phyloP scores from a whole-genome alignment of 2,113 vertebrate species.

The Rynchops niger region DNA sequence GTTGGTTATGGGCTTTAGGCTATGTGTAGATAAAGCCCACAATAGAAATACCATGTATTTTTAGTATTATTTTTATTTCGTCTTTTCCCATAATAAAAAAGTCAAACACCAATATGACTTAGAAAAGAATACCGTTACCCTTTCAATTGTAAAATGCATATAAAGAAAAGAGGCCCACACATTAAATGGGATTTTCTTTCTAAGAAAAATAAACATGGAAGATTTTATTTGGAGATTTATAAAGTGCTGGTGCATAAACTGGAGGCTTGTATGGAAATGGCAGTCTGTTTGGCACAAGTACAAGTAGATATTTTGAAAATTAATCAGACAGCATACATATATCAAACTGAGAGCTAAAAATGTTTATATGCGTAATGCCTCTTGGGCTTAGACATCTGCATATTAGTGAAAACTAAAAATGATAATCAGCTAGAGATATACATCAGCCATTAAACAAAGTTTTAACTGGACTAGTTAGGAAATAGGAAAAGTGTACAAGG shows the following conservation, averaged over 20 bases:
- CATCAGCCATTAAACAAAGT: not conserved
- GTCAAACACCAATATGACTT: not conserved
- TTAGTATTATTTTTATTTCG: not conserved
- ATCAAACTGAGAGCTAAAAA: conserved; percentile 1
- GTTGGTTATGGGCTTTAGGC: not conserved
- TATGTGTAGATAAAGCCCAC: not conserved
- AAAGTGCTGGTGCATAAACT: not conserved
- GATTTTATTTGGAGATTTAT: conserved; percentile 40
- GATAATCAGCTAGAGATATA: not conserved
- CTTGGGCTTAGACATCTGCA: not conserved
- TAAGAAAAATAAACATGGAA: conserved; percentile 16
- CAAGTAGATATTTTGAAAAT: conserved; percentile 22
- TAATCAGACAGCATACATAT: not conserved
- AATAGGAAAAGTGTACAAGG: not conserved
- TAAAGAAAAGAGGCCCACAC: not conserved
- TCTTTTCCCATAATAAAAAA: not conserved
- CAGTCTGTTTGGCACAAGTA: not conserved
- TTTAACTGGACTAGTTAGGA: not conserved
- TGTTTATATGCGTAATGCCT: not conserved
- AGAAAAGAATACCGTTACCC: not conserved
- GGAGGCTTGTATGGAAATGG: not conserved
- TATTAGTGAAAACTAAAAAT: not conserved
- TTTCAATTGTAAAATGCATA: not conserved
- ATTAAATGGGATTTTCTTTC: conserved; percentile 7
- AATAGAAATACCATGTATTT: not conserved